Percentiles rank a stretch among this genome's conserved stretches.
These are phyloP conservation scores for Coenonympha glycerion DNA, from an alignment of 2,888 invertebrate genomes.

Conservation along the genomic window DNA sequence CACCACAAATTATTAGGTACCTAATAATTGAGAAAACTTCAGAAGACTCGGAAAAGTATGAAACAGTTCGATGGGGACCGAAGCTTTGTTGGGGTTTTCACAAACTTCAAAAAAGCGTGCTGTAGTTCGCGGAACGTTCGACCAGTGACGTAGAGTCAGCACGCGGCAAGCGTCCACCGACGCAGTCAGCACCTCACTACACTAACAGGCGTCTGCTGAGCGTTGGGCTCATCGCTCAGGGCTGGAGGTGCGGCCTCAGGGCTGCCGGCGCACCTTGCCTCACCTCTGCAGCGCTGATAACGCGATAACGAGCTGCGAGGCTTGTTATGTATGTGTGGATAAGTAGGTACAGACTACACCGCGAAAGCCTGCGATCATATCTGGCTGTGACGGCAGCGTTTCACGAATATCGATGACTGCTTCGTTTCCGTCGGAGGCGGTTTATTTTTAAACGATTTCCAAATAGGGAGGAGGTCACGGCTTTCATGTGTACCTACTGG, in stretches of 20 bases:
- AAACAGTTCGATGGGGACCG: conserved; percentile 24
- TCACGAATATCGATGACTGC: background rate
- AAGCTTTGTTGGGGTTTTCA: no score
- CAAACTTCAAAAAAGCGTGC: conserved; percentile 6
- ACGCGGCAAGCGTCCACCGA: conserved; percentile 36
- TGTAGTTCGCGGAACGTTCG: conserved; percentile 18
- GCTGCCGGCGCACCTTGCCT: conserved; percentile 30
- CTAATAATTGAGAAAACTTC: background rate
- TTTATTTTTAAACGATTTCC: background rate
- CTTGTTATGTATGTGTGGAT: no score
- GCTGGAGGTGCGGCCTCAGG: conserved; percentile 21
- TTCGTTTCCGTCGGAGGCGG: background rate
- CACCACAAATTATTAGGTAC: background rate
- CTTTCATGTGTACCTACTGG: no score
- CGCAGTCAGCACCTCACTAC: no score
- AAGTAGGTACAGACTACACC: background rate
- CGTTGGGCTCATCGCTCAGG: conserved; percentile 35
- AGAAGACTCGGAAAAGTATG: background rate
- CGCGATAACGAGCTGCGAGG: background rate
- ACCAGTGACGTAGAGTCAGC: background rate
- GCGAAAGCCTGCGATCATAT: background rate
- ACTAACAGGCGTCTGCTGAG: conserved; percentile 58
- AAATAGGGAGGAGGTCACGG: no score
- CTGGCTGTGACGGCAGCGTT: background rate
- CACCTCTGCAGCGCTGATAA: conserved; percentile 48